phyloP scores from a whole-genome alignment of 2,113 vertebrate genomes.

The Ameiurus melas region DNA sequence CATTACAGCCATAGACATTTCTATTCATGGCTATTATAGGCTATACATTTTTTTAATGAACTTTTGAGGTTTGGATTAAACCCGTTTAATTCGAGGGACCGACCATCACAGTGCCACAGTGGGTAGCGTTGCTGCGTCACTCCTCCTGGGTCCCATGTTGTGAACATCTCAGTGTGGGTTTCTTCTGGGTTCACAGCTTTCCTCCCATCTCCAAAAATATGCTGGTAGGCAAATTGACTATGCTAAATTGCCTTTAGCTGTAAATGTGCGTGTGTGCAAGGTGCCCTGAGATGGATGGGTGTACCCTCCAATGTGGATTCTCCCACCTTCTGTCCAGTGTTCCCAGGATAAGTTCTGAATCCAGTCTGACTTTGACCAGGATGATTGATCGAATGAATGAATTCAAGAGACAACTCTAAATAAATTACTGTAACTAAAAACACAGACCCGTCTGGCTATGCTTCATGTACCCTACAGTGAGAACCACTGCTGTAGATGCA shows the following conservation, averaged over 20 bases:
- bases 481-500: background rate
- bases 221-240: background rate
- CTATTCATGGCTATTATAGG: background rate
- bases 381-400: background rate
- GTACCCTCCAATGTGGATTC: background rate
- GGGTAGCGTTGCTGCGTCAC: background rate
- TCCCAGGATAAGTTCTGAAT: background rate
- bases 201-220: background rate
- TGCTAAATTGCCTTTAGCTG: background rate
- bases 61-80: background rate
- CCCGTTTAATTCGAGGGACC: background rate
- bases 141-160: background rate
- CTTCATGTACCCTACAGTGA: background rate
- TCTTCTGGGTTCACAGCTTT: background rate
- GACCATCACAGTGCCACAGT: background rate
- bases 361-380: background rate
- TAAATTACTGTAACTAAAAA: background rate
- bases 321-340: background rate
- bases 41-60: background rate
- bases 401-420: background rate
- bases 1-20: background rate
- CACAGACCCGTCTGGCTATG: background rate
- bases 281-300: background rate
- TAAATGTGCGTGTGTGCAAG: background rate
- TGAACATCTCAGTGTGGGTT: background rate